Conservation (phyloP, 2,113 vertebrate species). For the Phyllostomus discolor region DNA sequence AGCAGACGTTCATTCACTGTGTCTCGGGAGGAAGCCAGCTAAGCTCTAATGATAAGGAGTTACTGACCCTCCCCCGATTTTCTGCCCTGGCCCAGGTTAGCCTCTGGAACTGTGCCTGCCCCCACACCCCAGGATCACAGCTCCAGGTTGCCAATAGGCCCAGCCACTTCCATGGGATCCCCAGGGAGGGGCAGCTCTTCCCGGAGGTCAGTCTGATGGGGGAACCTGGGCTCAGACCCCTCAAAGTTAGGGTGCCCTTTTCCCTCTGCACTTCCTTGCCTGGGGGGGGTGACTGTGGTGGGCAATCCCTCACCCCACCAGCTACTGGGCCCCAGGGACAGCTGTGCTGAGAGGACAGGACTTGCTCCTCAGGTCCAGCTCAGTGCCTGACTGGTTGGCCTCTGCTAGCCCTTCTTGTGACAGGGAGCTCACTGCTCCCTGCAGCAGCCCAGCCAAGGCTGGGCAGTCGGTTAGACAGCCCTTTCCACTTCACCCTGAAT, state of each 20-base stretch:
- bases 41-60: background rate
- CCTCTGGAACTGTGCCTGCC: background rate
- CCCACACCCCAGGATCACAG: background rate
- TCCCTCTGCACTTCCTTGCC: background rate
- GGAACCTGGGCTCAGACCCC: background rate
- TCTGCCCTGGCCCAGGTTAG: background rate
- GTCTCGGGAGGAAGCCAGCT: background rate
- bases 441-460: background rate
- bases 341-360: background rate
- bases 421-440: background rate
- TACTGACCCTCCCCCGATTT: rapidly evolving
- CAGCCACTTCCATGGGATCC: too few relatives aligned
- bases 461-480: background rate
- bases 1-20: background rate
- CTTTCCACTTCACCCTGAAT: background rate
- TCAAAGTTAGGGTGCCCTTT: background rate
- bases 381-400: background rate
- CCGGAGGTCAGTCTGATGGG: background rate
- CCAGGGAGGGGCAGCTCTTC: background rate
- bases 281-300: background rate
- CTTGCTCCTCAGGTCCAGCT: background rate
- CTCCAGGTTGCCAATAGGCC: background rate
- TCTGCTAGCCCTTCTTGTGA: background rate
- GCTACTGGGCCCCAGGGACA: background rate
- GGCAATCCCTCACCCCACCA: rapidly evolving